A percentile compares a stretch with the other conserved stretches of the same genome.
Conservation (phyloP, 2,113 vertebrate genomes). For the Drymodes brunneopygia region DNA sequence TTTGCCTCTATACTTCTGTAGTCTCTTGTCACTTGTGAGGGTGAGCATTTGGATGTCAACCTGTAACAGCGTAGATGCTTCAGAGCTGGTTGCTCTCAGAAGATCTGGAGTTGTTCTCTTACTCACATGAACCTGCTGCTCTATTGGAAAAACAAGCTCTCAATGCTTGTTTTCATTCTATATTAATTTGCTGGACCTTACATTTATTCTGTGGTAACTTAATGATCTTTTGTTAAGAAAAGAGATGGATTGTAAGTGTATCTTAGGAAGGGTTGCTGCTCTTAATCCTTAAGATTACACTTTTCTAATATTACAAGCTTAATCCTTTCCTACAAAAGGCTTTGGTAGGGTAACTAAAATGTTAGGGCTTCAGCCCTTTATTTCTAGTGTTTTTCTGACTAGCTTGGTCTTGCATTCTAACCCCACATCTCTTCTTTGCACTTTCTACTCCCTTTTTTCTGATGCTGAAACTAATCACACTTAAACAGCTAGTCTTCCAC, state of each 20-base stretch:
- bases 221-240: not conserved
- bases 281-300: not conserved
- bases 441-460: not conserved
- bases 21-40: not conserved
- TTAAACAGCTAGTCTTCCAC: not conserved
- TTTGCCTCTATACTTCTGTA: not conserved
- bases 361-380: not conserved
- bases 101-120: not conserved
- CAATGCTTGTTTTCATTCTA: not conserved
- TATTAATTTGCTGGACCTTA: not conserved
- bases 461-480: not conserved
- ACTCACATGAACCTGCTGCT: not conserved
- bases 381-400: not conserved
- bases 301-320: not conserved
- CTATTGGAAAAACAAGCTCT: not conserved
- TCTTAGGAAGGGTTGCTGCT: not conserved
- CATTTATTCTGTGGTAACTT: not conserved
- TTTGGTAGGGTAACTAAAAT: not conserved
- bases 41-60: not conserved
- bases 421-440: fast-evolving
- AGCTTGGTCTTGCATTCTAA: not conserved
- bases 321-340: not conserved
- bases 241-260: not conserved
- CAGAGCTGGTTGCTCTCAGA: not conserved
- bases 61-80: not conserved